Conservation (phyloP, 2,113 vertebrate species). For the Pungitius pungitius region DNA sequence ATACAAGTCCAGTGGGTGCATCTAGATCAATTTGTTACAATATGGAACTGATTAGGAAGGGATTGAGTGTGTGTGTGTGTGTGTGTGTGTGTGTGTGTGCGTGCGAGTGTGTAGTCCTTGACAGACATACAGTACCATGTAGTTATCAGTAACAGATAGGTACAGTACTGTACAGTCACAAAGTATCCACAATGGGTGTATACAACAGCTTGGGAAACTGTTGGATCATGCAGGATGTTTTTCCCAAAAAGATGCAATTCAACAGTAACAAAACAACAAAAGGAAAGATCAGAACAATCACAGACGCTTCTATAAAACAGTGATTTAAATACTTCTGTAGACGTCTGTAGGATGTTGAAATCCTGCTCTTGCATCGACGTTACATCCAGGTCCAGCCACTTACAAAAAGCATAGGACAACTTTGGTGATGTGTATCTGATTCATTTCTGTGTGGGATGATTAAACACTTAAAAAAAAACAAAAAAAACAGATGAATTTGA, state of each 20-base stretch:
- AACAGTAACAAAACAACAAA: conserved; percentile 56
- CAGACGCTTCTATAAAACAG: conserved; percentile 56
- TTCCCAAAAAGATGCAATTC: conserved; percentile 47
- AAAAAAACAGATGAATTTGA: conserved; percentile 28
- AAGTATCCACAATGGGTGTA: conserved; percentile 74
- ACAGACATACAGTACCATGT: conserved; percentile 71
- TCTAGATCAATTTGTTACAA: conserved; percentile 54
- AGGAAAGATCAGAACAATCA: conserved; percentile 51
- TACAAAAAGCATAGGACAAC: conserved; percentile 57
- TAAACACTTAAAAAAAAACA: conserved; percentile 39
- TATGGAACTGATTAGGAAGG: conserved; percentile 34
- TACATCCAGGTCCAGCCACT: conserved; percentile 32
- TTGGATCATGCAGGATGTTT: conserved; percentile 66
- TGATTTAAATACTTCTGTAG: conserved; percentile 50
- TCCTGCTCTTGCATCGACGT: conserved; percentile 45
- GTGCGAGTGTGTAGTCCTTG: conserved; percentile 47
- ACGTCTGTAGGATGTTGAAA: conserved; percentile 43
- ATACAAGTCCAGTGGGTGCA: conserved; percentile 63
- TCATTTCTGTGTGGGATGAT: conserved; percentile 24
- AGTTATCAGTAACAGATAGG: conserved; percentile 63
- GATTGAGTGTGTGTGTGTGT: conserved; percentile 37
- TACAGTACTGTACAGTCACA: conserved; percentile 72
- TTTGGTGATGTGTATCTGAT: conserved; percentile 63
- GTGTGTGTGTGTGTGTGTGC: conserved; percentile 41
- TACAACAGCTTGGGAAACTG: conserved; percentile 74